Percentiles rank a stretch among this genome's conserved stretches.
These are phyloP conservation scores for Molossus molossus DNA, from an alignment of 2,797 vertebrate genomes.

Conservation along the genomic window DNA sequence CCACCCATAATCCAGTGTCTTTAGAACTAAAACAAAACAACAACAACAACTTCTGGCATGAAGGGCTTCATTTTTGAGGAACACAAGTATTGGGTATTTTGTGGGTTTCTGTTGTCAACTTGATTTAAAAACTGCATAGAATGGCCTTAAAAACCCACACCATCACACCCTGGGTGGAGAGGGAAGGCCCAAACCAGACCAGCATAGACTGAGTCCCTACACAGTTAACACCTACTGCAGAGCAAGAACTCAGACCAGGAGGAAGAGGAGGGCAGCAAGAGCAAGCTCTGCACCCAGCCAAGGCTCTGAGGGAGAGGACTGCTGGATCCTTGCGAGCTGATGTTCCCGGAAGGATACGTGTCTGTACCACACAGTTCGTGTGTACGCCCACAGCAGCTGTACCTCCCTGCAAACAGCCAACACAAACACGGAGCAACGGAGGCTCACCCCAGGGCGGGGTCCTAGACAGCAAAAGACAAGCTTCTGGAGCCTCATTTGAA, in stretches of 20 bases:
- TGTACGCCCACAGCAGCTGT: neutral
- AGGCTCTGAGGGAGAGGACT: neutral
- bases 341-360: neutral
- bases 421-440: neutral
- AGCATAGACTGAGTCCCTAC: neutral
- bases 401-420: neutral
- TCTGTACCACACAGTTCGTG: rapidly evolving
- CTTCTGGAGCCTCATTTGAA: neutral
- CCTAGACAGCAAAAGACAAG: neutral
- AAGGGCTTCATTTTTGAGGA: conserved; percentile 13
- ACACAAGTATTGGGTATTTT: neutral
- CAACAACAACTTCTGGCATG: neutral
- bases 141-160: conserved; percentile 1
- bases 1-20: neutral
- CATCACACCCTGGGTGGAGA: neutral
- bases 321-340: neutral
- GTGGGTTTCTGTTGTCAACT: neutral
- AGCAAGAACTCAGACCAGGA: neutral
- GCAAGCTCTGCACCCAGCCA: rapidly evolving
- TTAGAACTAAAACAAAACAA: neutral
- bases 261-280: rapidly evolving
- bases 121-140: neutral
- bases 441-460: neutral
- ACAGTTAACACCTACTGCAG: neutral
- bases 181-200: neutral